Evolutionary conservation across 2,797 vertebrate genomes (phyloP).

Genomic region (Triplophysa bombifrons): DNA sequence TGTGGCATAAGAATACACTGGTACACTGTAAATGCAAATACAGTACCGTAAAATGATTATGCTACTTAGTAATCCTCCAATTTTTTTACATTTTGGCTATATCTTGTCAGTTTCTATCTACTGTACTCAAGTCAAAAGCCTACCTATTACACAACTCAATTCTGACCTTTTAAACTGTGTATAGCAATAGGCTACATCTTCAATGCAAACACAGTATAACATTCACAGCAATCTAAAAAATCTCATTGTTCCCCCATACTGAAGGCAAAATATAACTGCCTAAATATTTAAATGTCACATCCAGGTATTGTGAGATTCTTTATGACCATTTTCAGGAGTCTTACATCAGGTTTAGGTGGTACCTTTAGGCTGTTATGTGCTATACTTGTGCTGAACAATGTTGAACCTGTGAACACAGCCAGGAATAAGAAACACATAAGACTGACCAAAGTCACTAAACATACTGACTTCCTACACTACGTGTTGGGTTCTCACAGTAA

Average conservation of each 20-base stretch:
- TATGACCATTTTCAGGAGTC: slow-evolving; percentile 36
- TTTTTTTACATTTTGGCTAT: no score
- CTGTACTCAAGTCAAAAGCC: background rate
- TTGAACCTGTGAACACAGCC: slow-evolving; percentile 13
- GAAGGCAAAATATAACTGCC: slow-evolving; percentile 12
- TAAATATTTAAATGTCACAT: slow-evolving; percentile 20
- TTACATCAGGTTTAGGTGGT: slow-evolving; percentile 38
- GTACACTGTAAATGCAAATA: no score
- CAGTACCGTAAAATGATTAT: no score
- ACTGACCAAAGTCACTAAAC: slow-evolving; percentile 22
- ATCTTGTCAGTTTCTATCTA: background rate
- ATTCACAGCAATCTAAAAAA: background rate
- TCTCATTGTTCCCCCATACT: background rate
- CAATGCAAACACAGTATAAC: background rate
- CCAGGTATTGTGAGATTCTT: background rate
- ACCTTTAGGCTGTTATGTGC: slow-evolving; percentile 1
- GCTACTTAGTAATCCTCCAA: no score
- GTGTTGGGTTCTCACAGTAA: background rate
- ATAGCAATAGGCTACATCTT: background rate
- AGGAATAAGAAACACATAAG: slow-evolving; percentile 12
- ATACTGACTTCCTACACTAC: background rate
- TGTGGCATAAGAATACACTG: no score
- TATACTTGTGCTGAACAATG: background rate
- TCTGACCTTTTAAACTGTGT: background rate
- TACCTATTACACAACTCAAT: background rate